Base-by-base conservation (phyloP, 2,797 vertebrate species). In the Mus minutoides region DNA sequence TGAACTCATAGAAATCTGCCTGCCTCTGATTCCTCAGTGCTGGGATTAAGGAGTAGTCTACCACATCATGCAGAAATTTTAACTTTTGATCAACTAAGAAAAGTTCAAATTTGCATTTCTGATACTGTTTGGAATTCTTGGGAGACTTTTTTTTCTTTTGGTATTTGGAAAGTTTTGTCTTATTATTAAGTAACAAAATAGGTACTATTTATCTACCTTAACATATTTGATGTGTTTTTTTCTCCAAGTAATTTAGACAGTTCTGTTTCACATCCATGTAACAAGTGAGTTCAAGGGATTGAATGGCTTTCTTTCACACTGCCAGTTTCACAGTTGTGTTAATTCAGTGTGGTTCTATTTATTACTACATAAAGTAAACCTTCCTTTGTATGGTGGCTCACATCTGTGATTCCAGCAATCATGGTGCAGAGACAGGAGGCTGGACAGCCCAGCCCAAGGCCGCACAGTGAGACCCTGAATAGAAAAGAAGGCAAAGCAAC, bases 241-340 rank as follows among this genome's bases (percentile, higher is more conserved):
- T 84, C 34, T 92, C 60, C 92, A 78, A 69, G 64, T 96, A 80
- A 34, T 76, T 93, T 79, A 87, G 88, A 46, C 90, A 90, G 9
- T 90, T 95, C 69, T 90, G 75, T 93, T 96, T 96, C 62, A 91
- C 8, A 91, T 60, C 88, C 76, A 37, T 92, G 94, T 40, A 92
- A 13, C 71, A 88, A 73, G 31, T 29, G 52, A 93, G 49, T 82
- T 77, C 90, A 54, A 91, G 43, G 88, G 43, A 84, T 92, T 85
- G 80, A 97, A 75, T 79, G 76, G 56, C 84, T 90, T 19, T 31
- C 73, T 94, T 92, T 96, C 62, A 80, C 86, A n/a, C 31, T 92
- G 73, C 56, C 43, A 84, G 0, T 80, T 92, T 90, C 3, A 94
- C 43, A 92, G 3, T 58, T 79, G 49, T 90, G 29, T 93, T 86